Base-by-base conservation (phyloP, 2,113 vertebrate species). In the Accipiter virgatus region DNA sequence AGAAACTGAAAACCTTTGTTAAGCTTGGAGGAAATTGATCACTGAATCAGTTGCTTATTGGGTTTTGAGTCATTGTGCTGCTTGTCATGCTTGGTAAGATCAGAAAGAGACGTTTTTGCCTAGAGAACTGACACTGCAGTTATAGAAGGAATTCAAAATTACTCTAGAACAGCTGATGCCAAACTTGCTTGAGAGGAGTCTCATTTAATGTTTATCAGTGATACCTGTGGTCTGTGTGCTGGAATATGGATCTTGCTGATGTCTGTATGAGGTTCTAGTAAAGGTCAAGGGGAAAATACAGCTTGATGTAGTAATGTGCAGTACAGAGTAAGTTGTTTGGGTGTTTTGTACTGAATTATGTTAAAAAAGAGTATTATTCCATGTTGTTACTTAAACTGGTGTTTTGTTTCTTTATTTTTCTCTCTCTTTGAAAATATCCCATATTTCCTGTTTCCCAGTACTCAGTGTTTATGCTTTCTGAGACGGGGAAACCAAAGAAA, bases 1-100 rank as follows among this genome's bases (percentile, higher is more conserved):
- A 68, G 65, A 67, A 82, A 55, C n/a, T 14, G 48, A 77, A 53
- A 65, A 36, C 3, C 2, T 61, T 20, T 75, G 38, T 59, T 48
- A 43, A 78, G 48, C 20, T 43, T 78, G 32, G 40, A 87, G 52
- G 71, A 78, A 72, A 71, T 3, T 11, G 48, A 26, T 65, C 40
- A 13, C 43, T 19, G 29, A 77, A 53, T 38, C 26, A 32, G n/a
- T 23, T 63, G 20, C 10, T 56, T 52, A 45, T 65, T 90, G 90
- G 31, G 32, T 79, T 63, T 95, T 89, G 21, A 92, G 89, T 85
- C 93, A 95, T 82, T 90, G 88, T 88, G 65, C 90, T 78, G 73
- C 81, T 77, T 71, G 56, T 95, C 48, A 4, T 71, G 13, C 85
- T 86, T 89, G 71, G 81, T 95, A 68, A 95, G 86, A 95, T 83